Evolutionary conservation across 2,888 invertebrate genomes (phyloP).

Genomic region (Cataglyphis rosenhaueri): DNA sequence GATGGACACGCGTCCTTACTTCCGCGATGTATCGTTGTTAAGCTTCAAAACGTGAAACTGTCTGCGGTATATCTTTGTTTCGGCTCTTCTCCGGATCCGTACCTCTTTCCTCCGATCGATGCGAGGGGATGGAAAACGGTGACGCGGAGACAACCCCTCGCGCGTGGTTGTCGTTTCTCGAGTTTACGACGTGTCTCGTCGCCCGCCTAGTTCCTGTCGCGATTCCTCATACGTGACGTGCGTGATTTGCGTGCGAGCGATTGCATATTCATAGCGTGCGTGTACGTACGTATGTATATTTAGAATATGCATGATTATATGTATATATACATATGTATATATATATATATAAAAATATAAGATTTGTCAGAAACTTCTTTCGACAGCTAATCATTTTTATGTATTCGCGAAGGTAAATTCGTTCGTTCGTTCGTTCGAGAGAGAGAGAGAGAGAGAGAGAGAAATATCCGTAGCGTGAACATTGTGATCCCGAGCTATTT

Average conservation of each 20-base stretch:
- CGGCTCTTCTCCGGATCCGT: slow-evolving; percentile 2
- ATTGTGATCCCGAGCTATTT: slow-evolving; percentile 67
- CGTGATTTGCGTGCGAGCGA: background rate
- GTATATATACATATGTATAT: too few relatives aligned
- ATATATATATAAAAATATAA: too few relatives aligned
- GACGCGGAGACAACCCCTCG: background rate
- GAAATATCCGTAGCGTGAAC: background rate
- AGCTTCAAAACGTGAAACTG: slow-evolving; percentile 50
- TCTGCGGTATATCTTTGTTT: slow-evolving; percentile 54
- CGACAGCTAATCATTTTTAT: background rate
- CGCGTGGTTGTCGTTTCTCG: background rate
- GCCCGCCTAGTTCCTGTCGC: slow-evolving; percentile 8
- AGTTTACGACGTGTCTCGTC: slow-evolving; percentile 22
- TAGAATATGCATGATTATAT: background rate
- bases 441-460: slow-evolving; percentile 17
- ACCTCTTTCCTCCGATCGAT: background rate
- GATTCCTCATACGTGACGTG: background rate
- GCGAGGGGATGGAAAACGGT: background rate
- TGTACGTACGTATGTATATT: background rate
- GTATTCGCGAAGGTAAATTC: background rate
- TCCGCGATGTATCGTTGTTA: slow-evolving; percentile 32
- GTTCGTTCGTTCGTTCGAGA: background rate
- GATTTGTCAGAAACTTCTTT: too few relatives aligned
- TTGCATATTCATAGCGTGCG: background rate
- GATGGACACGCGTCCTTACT: slow-evolving; percentile 72